Evolutionary conservation across 2,113 vertebrate genomes (phyloP), one percentile per base, ranked within the genome.

Genomic region (Chaenocephalus aceratus): DNA sequence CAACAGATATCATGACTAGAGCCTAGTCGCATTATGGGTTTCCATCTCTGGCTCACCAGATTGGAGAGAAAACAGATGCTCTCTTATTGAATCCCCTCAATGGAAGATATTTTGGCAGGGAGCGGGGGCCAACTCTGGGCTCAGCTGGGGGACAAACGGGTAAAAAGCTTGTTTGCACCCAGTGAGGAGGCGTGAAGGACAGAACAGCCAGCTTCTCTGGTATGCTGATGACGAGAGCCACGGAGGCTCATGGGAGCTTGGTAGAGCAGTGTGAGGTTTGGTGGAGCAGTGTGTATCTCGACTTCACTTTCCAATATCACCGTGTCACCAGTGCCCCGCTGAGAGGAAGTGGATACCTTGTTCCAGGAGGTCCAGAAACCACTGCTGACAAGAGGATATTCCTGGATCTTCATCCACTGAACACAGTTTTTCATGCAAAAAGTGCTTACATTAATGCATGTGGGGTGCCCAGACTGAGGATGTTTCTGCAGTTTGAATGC

Each of bases 251-350:
- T 48, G 66, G 60, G 51, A 71, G 80, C 58, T 65, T 72, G 3
- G 9, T 9, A 26, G 44, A 60, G 58, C 56, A 6, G 44, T 72
- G 82, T 85, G 71, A 84, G 65, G 59, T 70, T 84, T 63, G 76
- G 68, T 75, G 78, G 68, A 75, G 80, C 86, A 89, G 86, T 86
- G 83, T 69, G 79, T 59, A 41, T 76, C 61, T 77, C 69, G 74
- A 74, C 79, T 77, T 76, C 59, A 14, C 72, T 86, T 85, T 89
- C 73, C 71, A 83, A 80, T 87, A 86, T 81, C 80, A 80, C 72
- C 65, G 72, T 44, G 80, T 73, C 76, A 87, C 82, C 76, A 67
- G 46, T 10, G 14, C 44, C 71, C 71, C 48, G 53, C 60, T 18
- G 30, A 61, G 76, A 76, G 79, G 88, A 88, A 75, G 80, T 86